These are phyloP conservation scores for Hyalella azteca DNA, from an alignment of 2,888 invertebrate species.

Conservation along the genomic window DNA sequence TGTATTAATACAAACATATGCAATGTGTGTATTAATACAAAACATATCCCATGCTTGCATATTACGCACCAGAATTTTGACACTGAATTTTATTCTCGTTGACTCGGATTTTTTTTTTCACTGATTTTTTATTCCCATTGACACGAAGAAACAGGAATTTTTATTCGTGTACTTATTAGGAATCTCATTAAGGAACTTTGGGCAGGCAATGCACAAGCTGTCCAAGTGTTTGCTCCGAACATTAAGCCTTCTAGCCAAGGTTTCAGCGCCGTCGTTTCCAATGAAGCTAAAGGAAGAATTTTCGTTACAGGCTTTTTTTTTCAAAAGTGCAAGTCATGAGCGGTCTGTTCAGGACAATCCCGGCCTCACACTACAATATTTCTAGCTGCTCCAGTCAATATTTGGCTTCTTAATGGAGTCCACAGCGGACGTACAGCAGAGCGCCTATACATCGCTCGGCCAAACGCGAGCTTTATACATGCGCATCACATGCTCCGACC, in stretches of 20 bases:
- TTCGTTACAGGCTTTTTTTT: constrained; percentile 21
- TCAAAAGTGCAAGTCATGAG: constrained; percentile 17
- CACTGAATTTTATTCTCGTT: too few species aligned
- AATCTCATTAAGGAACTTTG: constrained; percentile 5
- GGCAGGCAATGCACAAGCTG: constrained; percentile 1
- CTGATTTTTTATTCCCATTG: too few species aligned
- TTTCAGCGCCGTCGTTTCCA: constrained; percentile 8
- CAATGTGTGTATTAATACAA: too few species aligned
- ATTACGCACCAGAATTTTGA: too few species aligned
- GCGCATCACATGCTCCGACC: too few species aligned
- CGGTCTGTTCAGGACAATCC: constrained; percentile 23
- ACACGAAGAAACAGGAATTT: too few species aligned
- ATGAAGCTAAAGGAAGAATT: constrained; percentile 10
- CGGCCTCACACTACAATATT: constrained; percentile 24
- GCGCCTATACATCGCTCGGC: too few species aligned
- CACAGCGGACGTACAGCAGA: too few species aligned
- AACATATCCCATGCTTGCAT: too few species aligned
- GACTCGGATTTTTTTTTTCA: too few species aligned
- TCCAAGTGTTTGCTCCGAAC: background rate
- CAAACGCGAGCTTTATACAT: too few species aligned
- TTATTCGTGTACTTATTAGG: background rate
- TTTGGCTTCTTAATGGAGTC: constrained; percentile 30
- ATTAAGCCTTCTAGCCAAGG: constrained; percentile 1
- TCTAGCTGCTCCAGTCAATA: constrained; percentile 25
- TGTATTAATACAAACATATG: too few species aligned